Base-by-base conservation (phyloP, 1,140 invertebrate genomes). In the Caenorhabditis latens region DNA sequence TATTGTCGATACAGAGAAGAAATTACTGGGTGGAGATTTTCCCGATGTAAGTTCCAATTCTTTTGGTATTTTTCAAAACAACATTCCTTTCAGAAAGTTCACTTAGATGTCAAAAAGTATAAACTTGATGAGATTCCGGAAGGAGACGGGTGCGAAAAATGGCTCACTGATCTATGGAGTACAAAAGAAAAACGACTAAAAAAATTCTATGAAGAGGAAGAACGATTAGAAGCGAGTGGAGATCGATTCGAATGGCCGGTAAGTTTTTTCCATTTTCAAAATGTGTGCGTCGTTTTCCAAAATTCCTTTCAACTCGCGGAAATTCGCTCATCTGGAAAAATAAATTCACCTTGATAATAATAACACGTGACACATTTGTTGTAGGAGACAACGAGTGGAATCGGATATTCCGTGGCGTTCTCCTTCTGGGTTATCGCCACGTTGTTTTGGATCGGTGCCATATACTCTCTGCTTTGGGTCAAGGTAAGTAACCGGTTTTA, bases 81-180 rank as follows among this genome's bases (percentile, higher is more conserved):
- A 32, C 6, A 32, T 40, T 3, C 9, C 11, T 57, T 86, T 57
- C 67, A 86, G 86, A 94, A 95, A 90, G 95, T 96, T 19, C 95
- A 96, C 91, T 95, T 96, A 91, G 94, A 95, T 93, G 94, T 96
- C 82, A 95, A 95, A 91, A 94, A 95, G 94, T 95, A 94, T 90
- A 55, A 79, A 42, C 8, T 88, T 19, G 75, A 57, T 19, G 89
- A 88, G 67, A 94, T n/a, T 93, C 94, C 32, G 87, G 94, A 83
- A 90, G 91, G 91, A 4, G 94, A 94, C 21, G 94, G 95, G 87
- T 92, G 93, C 19, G 86, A 89, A 3, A 58, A 90, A 19, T 96
- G 96, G 95, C 91, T 96, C 57, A 94, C 95, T 67, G 93, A 95
- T 55, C 93, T 94, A n/a, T 96, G 96, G 96, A 91, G 90, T 5